Conservation (phyloP, 2,797 vertebrate genomes). For the Coranthus polyacanthus region DNA sequence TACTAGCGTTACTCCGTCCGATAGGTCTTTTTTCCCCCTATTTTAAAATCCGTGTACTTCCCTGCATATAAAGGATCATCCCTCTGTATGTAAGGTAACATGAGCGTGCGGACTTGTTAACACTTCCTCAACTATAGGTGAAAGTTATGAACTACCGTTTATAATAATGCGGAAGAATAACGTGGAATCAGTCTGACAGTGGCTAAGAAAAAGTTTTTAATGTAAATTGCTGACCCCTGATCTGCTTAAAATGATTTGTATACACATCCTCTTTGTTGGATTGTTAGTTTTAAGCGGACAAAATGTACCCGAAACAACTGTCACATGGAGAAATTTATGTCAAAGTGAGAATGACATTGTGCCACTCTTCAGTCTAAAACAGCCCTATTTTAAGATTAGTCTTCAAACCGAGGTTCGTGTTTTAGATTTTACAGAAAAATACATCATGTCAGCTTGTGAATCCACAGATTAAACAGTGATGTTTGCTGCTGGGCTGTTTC, state of each 20-base stretch:
- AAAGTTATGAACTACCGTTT: too few relatives aligned
- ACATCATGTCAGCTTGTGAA: background rate
- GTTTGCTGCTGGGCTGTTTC: background rate
- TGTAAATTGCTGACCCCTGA: too few relatives aligned
- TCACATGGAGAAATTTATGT: background rate
- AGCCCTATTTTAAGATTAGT: background rate
- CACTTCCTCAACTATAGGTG: background rate
- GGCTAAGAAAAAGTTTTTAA: too few relatives aligned
- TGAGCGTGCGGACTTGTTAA: background rate
- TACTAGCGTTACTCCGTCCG: too few relatives aligned
- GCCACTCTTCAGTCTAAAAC: background rate
- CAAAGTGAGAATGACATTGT: background rate
- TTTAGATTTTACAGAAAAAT: background rate
- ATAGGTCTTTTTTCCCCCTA: too few relatives aligned
- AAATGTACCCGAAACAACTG: conserved; percentile 1
- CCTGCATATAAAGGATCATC: background rate
- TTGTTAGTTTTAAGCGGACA: conserved; percentile 1
- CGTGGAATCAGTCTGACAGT: too few relatives aligned
- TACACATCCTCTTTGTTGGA: too few relatives aligned
- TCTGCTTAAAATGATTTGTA: too few relatives aligned
- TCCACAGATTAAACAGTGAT: conserved; percentile 4
- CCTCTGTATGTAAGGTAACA: background rate
- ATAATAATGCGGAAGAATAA: too few relatives aligned
- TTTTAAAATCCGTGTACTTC: background rate
- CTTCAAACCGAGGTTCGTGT: background rate